A percentile compares a stretch with the other conserved stretches of the same genome.
These are phyloP conservation scores for Pterocles orientalis DNA, from an alignment of 2,113 vertebrate genomes.

Conservation along the genomic window DNA sequence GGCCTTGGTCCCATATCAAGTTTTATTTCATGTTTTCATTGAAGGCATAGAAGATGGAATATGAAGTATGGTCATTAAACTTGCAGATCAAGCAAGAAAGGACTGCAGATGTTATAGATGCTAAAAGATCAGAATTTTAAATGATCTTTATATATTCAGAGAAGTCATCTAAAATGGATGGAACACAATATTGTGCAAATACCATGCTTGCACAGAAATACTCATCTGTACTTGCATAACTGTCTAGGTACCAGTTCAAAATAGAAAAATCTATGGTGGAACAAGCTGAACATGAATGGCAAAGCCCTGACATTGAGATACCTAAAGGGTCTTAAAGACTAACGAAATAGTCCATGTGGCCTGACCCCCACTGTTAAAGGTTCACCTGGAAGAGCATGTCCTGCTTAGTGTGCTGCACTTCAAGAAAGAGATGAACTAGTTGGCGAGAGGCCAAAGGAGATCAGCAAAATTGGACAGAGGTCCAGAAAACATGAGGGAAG, in stretches of 20 bases:
- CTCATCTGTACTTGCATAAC: neutral
- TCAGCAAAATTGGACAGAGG: neutral
- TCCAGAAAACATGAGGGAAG: neutral
- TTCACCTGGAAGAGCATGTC: neutral
- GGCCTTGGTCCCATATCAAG: neutral
- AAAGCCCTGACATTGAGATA: neutral
- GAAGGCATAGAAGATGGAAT: neutral
- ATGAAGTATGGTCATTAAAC: neutral
- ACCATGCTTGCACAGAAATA: neutral
- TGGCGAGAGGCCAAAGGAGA: neutral
- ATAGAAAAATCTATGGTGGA: neutral
- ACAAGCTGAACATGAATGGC: neutral
- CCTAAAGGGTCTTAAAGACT: neutral
- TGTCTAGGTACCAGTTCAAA: neutral
- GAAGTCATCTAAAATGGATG: neutral
- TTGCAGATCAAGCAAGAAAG: neutral
- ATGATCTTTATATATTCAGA: neutral
- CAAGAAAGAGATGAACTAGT: neutral
- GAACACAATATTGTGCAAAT: neutral
- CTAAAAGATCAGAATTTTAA: neutral
- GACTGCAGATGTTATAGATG: neutral
- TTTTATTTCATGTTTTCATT: neutral
- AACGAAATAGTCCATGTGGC: neutral
- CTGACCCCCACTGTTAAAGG: neutral
- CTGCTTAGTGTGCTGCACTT: neutral